These are phyloP conservation scores for Dasyornis broadbenti DNA, from an alignment of 2,113 vertebrate genomes.

Conservation along the genomic window DNA sequence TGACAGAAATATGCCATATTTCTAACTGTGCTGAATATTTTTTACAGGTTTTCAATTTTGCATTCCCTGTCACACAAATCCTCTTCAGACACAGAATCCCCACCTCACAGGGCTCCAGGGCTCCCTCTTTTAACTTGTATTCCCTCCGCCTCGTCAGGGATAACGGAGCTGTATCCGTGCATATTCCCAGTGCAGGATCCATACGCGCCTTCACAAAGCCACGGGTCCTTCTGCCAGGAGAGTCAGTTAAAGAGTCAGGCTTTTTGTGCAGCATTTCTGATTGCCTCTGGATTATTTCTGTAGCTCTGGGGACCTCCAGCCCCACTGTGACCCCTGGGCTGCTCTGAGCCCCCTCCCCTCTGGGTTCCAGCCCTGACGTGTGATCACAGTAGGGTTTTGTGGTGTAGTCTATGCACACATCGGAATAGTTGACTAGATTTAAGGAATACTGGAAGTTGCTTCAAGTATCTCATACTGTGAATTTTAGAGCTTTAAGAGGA, in stretches of 20 bases:
- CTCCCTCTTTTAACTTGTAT: not conserved
- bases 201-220: not conserved
- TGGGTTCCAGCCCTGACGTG: not conserved
- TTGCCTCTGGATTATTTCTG: not conserved
- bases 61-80: constrained; percentile 43
- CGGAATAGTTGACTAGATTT: constrained; percentile 43
- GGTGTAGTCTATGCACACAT: not conserved
- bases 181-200: not conserved
- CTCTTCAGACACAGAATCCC: not conserved
- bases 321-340: fast-evolving
- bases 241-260: not conserved
- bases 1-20: constrained; percentile 65
- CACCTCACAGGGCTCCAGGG: not conserved
- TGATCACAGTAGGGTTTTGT: constrained; percentile 20
- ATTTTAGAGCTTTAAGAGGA: constrained; percentile 64
- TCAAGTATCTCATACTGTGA: constrained; percentile 72
- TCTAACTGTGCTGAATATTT: constrained; percentile 68
- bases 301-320: not conserved
- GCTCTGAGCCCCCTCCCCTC: not conserved
- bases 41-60: constrained; percentile 56
- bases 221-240: not conserved
- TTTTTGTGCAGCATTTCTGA: not conserved
- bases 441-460: constrained; percentile 64
- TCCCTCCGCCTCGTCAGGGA: not conserved
- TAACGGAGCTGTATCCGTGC: not conserved